Conservation (phyloP, 2,888 invertebrate species). For the Drosophila helvetica region DNA sequence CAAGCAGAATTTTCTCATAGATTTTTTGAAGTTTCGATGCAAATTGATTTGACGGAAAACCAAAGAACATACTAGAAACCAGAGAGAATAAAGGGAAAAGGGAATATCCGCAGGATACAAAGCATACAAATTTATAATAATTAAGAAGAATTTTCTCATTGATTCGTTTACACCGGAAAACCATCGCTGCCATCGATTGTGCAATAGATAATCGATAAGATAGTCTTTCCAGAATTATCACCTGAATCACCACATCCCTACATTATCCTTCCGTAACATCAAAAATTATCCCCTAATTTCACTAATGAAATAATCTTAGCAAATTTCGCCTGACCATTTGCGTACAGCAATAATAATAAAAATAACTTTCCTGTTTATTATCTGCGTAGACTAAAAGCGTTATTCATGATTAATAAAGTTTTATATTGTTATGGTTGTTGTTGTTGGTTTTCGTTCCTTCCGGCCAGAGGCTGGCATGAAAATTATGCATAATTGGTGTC, state of each 20-base stretch:
- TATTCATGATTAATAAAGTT: conserved; percentile 64
- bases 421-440: conserved; percentile 9
- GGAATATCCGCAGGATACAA: too few species aligned
- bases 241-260: not conserved
- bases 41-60: not conserved
- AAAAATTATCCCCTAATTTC: not conserved
- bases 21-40: not conserved
- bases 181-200: not conserved
- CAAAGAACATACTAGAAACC: not conserved
- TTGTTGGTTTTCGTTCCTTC: conserved; percentile 34
- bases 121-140: too few species aligned
- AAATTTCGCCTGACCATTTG: conserved; percentile 11
- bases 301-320: conserved; percentile 18
- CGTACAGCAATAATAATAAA: conserved; percentile 29
- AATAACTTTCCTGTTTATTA: conserved; percentile 33
- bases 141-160: too few species aligned
- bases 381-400: conserved; percentile 23
- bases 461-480: conserved; percentile 52
- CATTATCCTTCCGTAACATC: not conserved
- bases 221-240: not conserved
- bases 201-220: not conserved
- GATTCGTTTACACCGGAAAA: too few species aligned
- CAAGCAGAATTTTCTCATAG: not conserved
- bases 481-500: conserved; percentile 76
- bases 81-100: too few species aligned